Base-by-base conservation (phyloP, 2,797 vertebrate genomes). In the Ceyx erithaca region DNA sequence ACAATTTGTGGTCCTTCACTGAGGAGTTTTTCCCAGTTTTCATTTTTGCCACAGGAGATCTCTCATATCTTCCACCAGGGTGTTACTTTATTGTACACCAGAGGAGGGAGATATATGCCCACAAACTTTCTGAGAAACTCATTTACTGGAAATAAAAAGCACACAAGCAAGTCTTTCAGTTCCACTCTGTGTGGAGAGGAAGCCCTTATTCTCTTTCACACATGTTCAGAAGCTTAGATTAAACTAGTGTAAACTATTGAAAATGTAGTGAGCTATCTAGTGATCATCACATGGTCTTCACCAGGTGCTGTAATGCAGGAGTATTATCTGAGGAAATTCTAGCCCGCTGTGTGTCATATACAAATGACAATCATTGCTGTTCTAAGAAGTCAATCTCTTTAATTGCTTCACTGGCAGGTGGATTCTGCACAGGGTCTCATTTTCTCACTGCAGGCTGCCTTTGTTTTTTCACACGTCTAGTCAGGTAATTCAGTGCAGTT, bases 41-140 rank as follows among this genome's bases (percentile, higher is more conserved):
- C 16, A 7, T 59, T 71, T 69, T 61, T 62, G 6, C 61, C 19
- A 48, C 52, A 82, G 57, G 54, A 70, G 12, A 63, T 75, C 51
- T 84, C 51, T 81, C 43, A 0, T 49, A 26, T 72, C 67, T 89
- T 92, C 58, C 69, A 89, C 49, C 6, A 89, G 85, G 26, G 64
- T 94, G 91, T 76, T 95, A 89, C 82, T 95, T 95, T 86, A 62
- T 52, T 94, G 40, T 54, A 85, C 54, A 72, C 84, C 71, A 91
- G 68, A 92, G 30, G 91, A 95, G 64, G 92, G 91, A 85, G 64
- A 90, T 83, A 54, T 70, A n/a, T 55, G 72, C 87, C 84, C 69
- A 92, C 78, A 62, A 87, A 91, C 51, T 31, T 93, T 84, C 87
- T 61, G 49, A 85, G 68, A 89, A 94, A 85, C 59, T 70, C 41